phyloP scores from a whole-genome alignment of 2,113 vertebrate genomes.

The Neodontobutis hainanensis region DNA sequence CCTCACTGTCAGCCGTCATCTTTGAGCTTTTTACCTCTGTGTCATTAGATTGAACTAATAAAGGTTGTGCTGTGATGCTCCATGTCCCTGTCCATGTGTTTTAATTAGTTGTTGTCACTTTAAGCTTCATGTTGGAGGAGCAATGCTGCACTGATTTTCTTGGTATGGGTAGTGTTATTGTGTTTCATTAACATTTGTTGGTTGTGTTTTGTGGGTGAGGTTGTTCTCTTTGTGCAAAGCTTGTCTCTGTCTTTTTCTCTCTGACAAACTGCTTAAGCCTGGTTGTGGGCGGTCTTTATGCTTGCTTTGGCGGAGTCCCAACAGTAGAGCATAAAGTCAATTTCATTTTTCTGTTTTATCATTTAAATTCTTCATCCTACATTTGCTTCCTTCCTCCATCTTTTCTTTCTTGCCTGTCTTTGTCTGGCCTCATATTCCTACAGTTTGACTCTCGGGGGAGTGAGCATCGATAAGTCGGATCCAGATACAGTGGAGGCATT shows the following conservation, averaged over 20 bases:
- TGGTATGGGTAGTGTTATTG: not conserved
- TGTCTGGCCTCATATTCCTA: slow-evolving; percentile 19
- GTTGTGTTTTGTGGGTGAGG: not conserved
- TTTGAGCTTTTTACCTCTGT: slow-evolving; percentile 40
- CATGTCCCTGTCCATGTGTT: slow-evolving; percentile 42
- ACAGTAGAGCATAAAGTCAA: slow-evolving; percentile 76
- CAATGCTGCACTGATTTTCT: not conserved
- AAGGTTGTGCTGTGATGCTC: slow-evolving; percentile 70
- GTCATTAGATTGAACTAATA: slow-evolving; percentile 72
- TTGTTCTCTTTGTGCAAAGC: not conserved
- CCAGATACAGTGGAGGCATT: slow-evolving; percentile 81
- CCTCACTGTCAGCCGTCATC: slow-evolving; percentile 26
- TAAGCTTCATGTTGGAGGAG: not conserved
- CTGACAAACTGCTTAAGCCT: slow-evolving; percentile 26
- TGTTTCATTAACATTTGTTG: not conserved
- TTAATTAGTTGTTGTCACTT: slow-evolving; percentile 32
- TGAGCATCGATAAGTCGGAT: slow-evolving; percentile 80
- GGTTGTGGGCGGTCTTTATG: slow-evolving; percentile 71
- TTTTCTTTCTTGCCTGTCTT: slow-evolving; percentile 1
- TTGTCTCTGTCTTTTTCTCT: slow-evolving; percentile 12
- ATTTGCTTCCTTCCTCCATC: not conserved
- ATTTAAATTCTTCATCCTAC: not conserved
- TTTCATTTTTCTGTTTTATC: slow-evolving; percentile 1
- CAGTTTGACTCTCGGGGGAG: slow-evolving; percentile 76
- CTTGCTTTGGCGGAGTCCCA: slow-evolving; percentile 66